Evolutionary conservation across 2,888 invertebrate genomes (phyloP).

Genomic region (Sarcophaga caerulescens): DNA sequence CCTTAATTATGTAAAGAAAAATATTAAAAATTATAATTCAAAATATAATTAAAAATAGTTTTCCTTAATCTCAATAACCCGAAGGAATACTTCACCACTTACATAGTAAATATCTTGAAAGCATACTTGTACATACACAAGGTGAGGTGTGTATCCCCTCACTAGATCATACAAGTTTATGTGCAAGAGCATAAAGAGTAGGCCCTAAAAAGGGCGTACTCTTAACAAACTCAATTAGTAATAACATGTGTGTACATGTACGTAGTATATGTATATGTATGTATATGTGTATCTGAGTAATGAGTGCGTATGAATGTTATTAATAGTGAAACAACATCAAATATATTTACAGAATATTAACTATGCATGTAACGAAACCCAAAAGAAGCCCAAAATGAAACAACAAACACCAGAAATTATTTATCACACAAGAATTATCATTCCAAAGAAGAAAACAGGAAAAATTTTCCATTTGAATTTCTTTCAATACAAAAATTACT

Average conservation of each 20-base stretch:
- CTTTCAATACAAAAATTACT: not conserved
- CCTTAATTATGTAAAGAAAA: not conserved
- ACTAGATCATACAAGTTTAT: not conserved
- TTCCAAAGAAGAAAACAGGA: not conserved
- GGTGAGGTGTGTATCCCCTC: too few relatives aligned
- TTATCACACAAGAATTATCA: not conserved
- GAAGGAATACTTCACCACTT: conserved; percentile 29
- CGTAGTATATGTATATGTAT: not conserved
- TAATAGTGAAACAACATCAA: not conserved
- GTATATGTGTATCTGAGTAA: not conserved
- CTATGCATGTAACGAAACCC: conserved; percentile 1
- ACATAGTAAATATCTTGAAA: not conserved
- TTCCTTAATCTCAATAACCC: not conserved
- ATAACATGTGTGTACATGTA: not conserved
- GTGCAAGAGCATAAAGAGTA: not conserved
- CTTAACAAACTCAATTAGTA: conserved; percentile 55
- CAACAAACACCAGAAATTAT: not conserved
- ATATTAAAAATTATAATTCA: not conserved
- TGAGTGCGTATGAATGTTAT: not conserved
- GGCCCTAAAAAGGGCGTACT: not conserved
- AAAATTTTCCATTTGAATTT: not conserved
- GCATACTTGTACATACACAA: not conserved
- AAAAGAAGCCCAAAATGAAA: not conserved
- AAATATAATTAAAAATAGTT: conserved; percentile 19
- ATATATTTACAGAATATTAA: conserved; percentile 38